These are phyloP conservation scores for Tetanocera ferruginea DNA, from an alignment of 2,888 invertebrate genomes.

Conservation along the genomic window DNA sequence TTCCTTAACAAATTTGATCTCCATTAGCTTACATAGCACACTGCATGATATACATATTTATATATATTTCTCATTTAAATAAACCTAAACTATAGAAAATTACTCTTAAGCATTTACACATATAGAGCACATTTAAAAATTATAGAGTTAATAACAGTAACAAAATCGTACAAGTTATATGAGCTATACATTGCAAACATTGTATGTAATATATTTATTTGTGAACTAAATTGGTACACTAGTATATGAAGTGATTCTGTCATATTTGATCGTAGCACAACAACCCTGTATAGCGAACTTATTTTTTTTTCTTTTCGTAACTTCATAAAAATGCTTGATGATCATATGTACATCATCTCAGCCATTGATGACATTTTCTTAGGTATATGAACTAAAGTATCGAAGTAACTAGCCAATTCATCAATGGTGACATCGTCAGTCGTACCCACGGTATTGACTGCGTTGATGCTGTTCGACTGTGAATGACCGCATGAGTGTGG, in stretches of 20 bases:
- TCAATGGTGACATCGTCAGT: constrained; percentile 88
- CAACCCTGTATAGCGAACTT: not conserved
- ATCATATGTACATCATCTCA: constrained; percentile 97
- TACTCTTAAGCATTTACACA: too few species aligned
- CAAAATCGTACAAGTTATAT: too few species aligned
- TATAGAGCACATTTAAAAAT: too few species aligned
- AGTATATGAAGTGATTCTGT: not conserved
- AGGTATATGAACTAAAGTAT: constrained; percentile 95
- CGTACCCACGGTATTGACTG: constrained; percentile 37
- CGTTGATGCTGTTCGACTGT: constrained; percentile 23
- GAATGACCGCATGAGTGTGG: constrained; percentile 29
- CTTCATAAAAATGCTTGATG: too few species aligned
- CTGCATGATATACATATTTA: too few species aligned
- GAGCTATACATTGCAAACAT: not conserved
- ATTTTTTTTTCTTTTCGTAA: too few species aligned
- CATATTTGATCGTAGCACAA: not conserved
- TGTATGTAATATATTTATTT: constrained; percentile 10
- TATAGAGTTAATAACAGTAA: too few species aligned
- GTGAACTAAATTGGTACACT: not conserved
- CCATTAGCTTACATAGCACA: too few species aligned
- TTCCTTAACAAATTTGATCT: too few species aligned
- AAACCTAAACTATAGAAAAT: too few species aligned
- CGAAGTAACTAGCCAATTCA: constrained; percentile 95
- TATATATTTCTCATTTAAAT: too few species aligned
- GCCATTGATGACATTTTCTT: constrained; percentile 99